Percentiles rank a stretch among this genome's conserved stretches.
These are phyloP conservation scores for Neosalanx taihuensis DNA, from an alignment of 2,797 vertebrate species.

Conservation along the genomic window DNA sequence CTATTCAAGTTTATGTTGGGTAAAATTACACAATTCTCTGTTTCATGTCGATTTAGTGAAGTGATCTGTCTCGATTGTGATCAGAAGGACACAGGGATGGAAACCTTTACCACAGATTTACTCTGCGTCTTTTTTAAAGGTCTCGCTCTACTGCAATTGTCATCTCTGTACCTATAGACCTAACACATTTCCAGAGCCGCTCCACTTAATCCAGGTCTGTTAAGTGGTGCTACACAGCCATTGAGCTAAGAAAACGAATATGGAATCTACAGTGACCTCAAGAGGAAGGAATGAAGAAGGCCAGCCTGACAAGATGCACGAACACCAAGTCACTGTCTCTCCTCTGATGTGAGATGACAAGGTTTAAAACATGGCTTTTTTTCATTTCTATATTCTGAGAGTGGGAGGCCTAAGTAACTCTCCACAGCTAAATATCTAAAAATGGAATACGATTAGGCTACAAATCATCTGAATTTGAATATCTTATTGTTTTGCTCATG, in stretches of 20 bases:
- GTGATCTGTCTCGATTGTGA: not conserved
- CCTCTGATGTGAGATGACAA: no score
- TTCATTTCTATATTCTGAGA: no score
- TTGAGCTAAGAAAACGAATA: slow-evolving; percentile 35
- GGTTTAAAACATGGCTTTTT: no score
- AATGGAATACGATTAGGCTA: no score
- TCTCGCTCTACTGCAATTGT: not conserved
- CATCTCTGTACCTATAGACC: not conserved
- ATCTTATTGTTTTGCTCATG: no score
- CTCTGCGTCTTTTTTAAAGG: not conserved
- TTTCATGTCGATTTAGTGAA: not conserved
- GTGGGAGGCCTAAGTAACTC: no score
- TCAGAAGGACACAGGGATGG: not conserved
- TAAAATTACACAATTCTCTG: not conserved
- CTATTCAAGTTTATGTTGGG: slow-evolving; percentile 20
- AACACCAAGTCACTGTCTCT: not conserved
- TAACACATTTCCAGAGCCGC: not conserved
- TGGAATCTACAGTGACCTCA: slow-evolving; percentile 79
- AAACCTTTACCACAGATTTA: slow-evolving; percentile 2
- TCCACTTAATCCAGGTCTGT: not conserved
- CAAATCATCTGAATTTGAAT: no score
- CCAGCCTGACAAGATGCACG: not conserved
- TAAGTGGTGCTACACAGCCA: not conserved
- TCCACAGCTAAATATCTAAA: no score
- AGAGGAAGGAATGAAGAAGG: slow-evolving; percentile 69